Evolutionary conservation across 2,888 invertebrate genomes (phyloP), one percentile per base, ranked within the genome.

Genomic region (Netelia inedita): DNA sequence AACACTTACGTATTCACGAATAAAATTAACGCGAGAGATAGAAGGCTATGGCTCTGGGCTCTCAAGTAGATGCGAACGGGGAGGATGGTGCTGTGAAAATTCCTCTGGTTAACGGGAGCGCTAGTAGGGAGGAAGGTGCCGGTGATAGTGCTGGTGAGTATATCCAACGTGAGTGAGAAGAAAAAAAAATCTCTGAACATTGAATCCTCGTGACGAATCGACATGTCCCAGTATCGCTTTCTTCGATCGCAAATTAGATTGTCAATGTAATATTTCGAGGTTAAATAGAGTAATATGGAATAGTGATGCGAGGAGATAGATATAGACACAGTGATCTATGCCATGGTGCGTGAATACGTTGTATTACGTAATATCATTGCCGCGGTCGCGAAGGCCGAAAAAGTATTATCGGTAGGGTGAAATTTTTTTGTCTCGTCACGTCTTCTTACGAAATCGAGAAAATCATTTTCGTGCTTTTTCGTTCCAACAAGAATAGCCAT

Each of bases 1-100:
- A 71, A 19, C 69, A n/a, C 8, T 74, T 35, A 43, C n/a, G 16
- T 8, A 46, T 46, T 46, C 35, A 35, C 35, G 35, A 35, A 41
- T 41, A 50, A 23, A 84, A 43, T n/a, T 71, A 43, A 65, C 14
- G 71, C 46, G 75, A 57, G 50, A 65, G 57, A 21, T 57, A 53
- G 10, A 57, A 85, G 82, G 82, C 86, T 85, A 94, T 94, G 94
- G 94, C 94, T 92, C 92, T 94, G 86, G 94, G 93, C 79, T 92
- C 94, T 84, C 93, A 94, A 87, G 92, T 94, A 83, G 94, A 94
- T 87, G 90, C 90, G 81, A 90, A 91, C 87, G 88, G 91, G 81
- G 93, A 93, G 88, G 92, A 92, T 87, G 92, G 92, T 85, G 91
- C 88, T 82, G 88, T 91, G 85, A 92, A 91, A 88, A 92, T 90